phyloP scores from a whole-genome alignment of 2,888 invertebrate species.

The Cerastis rubricosa region DNA sequence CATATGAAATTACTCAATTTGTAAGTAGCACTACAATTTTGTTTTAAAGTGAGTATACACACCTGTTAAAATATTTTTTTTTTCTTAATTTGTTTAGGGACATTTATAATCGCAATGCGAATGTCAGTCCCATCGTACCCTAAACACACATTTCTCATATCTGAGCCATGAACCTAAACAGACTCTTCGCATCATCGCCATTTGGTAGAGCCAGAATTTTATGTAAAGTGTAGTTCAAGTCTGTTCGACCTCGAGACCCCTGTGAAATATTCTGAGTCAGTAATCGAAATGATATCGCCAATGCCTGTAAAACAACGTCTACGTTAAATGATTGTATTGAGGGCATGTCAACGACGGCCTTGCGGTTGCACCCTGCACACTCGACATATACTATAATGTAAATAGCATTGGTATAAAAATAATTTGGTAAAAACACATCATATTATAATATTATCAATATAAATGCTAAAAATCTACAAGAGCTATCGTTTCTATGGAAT shows the following conservation, averaged over 20 bases:
- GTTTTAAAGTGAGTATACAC: not conserved
- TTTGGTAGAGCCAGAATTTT: no score
- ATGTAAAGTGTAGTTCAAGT: no score
- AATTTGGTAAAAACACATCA: constrained; percentile 87
- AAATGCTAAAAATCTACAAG: constrained; percentile 84
- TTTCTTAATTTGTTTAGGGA: no score
- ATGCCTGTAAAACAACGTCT: constrained; percentile 32
- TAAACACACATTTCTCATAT: no score
- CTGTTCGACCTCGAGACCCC: no score
- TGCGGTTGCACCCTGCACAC: constrained; percentile 71
- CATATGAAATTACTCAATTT: not conserved
- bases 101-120: no score
- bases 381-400: constrained; percentile 80
- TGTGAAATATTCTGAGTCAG: not conserved
- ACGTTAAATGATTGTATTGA: constrained; percentile 41
- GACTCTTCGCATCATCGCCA: no score
- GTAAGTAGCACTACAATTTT: not conserved
- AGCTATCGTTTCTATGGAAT: constrained; percentile 85
- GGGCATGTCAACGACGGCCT: constrained; percentile 56
- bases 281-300: not conserved
- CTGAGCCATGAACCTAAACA: no score
- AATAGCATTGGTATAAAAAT: constrained; percentile 89
- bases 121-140: no score
- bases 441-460: constrained; percentile 69
- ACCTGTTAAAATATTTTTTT: no score